Evolutionary conservation across 2,797 vertebrate species (phyloP), one percentile per base, ranked within the genome.

Genomic region (Carduelis carduelis): DNA sequence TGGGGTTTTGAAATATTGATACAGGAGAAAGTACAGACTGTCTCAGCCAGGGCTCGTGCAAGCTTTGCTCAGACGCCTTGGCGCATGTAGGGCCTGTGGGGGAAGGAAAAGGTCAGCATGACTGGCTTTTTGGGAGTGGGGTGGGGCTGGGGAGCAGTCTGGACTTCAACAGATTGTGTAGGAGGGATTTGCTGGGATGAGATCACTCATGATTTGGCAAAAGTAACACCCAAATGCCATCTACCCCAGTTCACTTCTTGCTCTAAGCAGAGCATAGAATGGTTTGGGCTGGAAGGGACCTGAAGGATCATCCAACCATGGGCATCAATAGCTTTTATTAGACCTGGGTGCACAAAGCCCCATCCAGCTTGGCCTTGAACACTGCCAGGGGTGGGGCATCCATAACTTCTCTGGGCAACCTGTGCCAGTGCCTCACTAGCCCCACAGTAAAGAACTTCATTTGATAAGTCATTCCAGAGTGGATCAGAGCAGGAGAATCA

Each of bases 1-100:
- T 52, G 37, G 35, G 68, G 60, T 26, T 85, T 74, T 89, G 93
- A 92, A 93, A 92, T 91, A 83, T 50, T 89, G 56, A 71, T 89
- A 59, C 2, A 46, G 59, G 22, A 92, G 84, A 85, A 83, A 92
- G 89, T 35, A 44, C 66, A 87, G 75, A 22, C 59, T 55, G 70
- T 55, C 77, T 89, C 0, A 0, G 50, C 72, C 63, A 21, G 57
- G 68, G 41, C 77, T 81, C 0, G 0, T 41, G 61, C 65, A 32
- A 68, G 57, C 57, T 74, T 57, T 49, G 47, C 64, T 85, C 70
- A 76, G 87, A 59, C 0, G 4, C 32, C 52, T 28, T 22, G 49
- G 83, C 1, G 1, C 7, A 0, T 1, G 3, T 4, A 18, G 79
- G 93, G 75, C 30, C 56, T 63, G 79, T 26, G 60, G 47, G 78